phyloP scores from a whole-genome alignment of 2,113 vertebrate species.

The Edolisoma coerulescens region DNA sequence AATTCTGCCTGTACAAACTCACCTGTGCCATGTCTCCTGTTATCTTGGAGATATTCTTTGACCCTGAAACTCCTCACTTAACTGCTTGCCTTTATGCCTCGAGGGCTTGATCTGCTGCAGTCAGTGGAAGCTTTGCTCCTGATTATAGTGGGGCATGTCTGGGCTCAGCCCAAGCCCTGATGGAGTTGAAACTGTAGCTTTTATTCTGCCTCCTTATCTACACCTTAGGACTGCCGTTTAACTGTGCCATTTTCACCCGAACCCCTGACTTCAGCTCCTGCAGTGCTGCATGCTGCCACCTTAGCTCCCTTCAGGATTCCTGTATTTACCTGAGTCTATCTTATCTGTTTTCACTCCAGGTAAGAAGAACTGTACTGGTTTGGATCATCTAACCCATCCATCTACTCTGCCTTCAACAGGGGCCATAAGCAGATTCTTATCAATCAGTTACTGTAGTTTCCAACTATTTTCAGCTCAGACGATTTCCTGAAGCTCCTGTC shows the following conservation, averaged over 20 bases:
- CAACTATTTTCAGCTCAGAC: not conserved
- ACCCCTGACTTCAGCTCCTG: not conserved
- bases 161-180: not conserved
- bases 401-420: not conserved
- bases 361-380: not conserved
- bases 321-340: not conserved
- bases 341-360: not conserved
- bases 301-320: not conserved
- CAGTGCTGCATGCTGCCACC: not conserved
- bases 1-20: constrained; percentile 8
- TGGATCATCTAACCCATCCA: not conserved
- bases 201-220: not conserved
- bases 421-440: not conserved
- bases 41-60: not conserved
- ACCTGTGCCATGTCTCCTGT: not conserved
- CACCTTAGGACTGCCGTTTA: not conserved
- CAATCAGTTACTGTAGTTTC: not conserved
- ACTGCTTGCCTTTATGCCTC: not conserved
- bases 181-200: not conserved
- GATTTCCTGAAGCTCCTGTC: not conserved
- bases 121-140: not conserved
- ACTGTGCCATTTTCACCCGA: not conserved
- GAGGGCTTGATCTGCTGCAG: constrained; percentile 19
- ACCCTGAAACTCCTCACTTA: not conserved
- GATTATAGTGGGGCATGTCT: not conserved